A percentile compares a stretch with the other conserved stretches of the same genome.
These are phyloP conservation scores for Cylas formicarius DNA, from an alignment of 1,140 invertebrate genomes.

Conservation along the genomic window DNA sequence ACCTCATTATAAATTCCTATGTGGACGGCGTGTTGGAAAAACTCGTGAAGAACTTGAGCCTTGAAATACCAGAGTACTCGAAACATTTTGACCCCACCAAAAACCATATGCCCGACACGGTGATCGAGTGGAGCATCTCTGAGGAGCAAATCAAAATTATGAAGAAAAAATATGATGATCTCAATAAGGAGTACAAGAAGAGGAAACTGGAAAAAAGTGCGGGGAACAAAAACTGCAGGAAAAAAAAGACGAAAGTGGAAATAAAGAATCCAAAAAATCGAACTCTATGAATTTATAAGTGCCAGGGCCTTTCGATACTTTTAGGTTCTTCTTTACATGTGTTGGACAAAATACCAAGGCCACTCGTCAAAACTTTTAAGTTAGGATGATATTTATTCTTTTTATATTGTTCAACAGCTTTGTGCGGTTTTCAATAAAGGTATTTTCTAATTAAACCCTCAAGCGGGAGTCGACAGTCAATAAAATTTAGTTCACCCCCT, in stretches of 20 bases:
- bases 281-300: no score
- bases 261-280: no score
- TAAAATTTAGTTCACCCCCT: no score
- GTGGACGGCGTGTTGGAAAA: slow-evolving; percentile 78
- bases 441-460: no score
- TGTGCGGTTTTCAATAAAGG: no score
- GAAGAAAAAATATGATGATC: slow-evolving; percentile 38
- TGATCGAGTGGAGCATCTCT: slow-evolving; percentile 58
- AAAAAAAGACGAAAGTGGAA: slow-evolving; percentile 7
- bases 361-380: no score
- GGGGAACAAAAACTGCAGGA: background rate
- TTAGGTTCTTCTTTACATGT: no score
- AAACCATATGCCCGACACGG: slow-evolving; percentile 45
- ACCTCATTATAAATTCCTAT: slow-evolving; percentile 83
- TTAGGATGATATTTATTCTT: no score
- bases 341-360: no score
- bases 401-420: no score
- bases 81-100: slow-evolving; percentile 60
- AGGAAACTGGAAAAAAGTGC: slow-evolving; percentile 24
- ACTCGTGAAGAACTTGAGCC: slow-evolving; percentile 64
- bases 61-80: slow-evolving; percentile 66
- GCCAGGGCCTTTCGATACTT: no score
- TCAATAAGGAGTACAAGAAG: slow-evolving; percentile 25
- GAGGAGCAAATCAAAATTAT: slow-evolving; percentile 46
- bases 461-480: no score